Base-by-base conservation (phyloP, 2,797 vertebrate genomes). In the Spondyliosoma cantharus region DNA sequence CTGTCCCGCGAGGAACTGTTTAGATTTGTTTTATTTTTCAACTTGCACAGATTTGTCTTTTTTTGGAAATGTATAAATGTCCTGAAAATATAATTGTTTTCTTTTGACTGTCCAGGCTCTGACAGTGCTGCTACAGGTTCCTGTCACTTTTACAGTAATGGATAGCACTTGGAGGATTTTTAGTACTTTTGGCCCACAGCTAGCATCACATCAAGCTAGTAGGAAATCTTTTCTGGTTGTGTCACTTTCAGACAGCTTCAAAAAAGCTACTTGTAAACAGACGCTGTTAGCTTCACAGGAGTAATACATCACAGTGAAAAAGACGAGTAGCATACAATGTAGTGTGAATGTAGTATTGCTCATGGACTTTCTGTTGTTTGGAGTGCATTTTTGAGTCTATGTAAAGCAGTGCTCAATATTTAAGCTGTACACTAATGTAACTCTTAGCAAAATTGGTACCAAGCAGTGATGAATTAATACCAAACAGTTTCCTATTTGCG, bases 161-260 rank as follows among this genome's bases (percentile, higher is more conserved):
- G 48, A 46, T 32, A 24, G 29, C n/a, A 58, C 29, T 16, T 16
- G 42, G 4, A 49, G 46, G 58, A 46, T 17, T 67, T 29, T 57
- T 42, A 20, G 27, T 63, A 16, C 19, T 50, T 58, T 25, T 48
- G 17, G 32, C 57, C 22, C 24, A 49, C 2, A 62, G n/a, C 46
- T 50, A 25, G 27, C 32, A 71, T 54, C 27, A 57, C 45, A 59
- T 74, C 62, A 22, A 70, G 25, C 27, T 2, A 32, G 22, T 69
- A 8, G 16, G 57, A 16, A 62, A 80, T 66, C 11, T 50, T 43
- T 50, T 48, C 43, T 14, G 46, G 54, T n/a, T 71, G 24, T 67
- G 29, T 79, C 32, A 64, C 58, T 69, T 76, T 61, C 49, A 71
- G 56, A 57, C 48, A 74, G 53, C 64, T 22, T 54, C 20, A 58